Base-by-base conservation (phyloP, 2,113 vertebrate species). In the Gobiocypris rarus region DNA sequence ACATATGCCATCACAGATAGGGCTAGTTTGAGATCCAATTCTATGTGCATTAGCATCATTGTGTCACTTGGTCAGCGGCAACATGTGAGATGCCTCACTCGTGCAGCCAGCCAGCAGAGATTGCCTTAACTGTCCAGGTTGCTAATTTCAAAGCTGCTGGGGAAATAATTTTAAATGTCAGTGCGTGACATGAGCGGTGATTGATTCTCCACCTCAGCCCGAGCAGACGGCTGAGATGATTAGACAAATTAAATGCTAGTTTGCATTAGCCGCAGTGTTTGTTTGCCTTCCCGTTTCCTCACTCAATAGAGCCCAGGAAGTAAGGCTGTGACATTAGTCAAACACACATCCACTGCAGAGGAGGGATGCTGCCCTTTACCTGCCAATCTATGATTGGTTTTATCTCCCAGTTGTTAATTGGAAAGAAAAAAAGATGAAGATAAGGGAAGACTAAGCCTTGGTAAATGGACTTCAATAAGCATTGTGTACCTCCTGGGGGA, bases 181-280 rank as follows among this genome's bases (percentile, higher is more conserved):
- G 87, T 22, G 86, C 74, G 74, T 87, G 89, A 91, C 90, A 92
- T 91, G 91, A 92, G 92, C 84, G 14, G 74, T 91, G 92, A 93
- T 93, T 92, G 93, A 93, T 94, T 93, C 91, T 91, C 92, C 87
- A 89, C 90, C 91, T 92, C 88, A n/a, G 52, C 67, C 86, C 74
- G 84, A 90, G 90, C 86, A 92, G 89, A 88, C 87, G 89, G 89
- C 91, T 90, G 88, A 93, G 92, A 93, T 92, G 90, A 92, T 93
- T 90, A 93, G 91, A 92, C 92, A 91, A 93, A 93, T 93, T 91
- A 94, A 91, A 93, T 87, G 73, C 63, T 87, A 70, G 91, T 91
- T 28, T 87, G 81, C 71, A 84, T 81, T 82, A 59, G 89, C 86
- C 86, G 89, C 88, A 81, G 89, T 31, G 89, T 90, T 85, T 90